A percentile compares a stretch with the other conserved stretches of the same genome.
phyloP scores from a whole-genome alignment of 2,113 vertebrate genomes.

The Laticauda laticaudata region DNA sequence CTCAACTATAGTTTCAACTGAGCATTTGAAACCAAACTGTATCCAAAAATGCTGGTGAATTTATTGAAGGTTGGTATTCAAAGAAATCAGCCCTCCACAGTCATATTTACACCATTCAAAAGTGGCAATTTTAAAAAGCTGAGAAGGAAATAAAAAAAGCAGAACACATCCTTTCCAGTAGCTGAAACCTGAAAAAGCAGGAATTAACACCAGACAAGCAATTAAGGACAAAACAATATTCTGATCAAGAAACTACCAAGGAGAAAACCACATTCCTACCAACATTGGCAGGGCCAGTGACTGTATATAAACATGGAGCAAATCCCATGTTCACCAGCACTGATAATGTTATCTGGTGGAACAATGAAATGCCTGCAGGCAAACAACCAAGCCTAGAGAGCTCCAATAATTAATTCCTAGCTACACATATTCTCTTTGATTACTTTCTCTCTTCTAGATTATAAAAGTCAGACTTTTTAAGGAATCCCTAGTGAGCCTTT shows the following conservation, averaged over 20 bases:
- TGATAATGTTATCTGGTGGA: neutral
- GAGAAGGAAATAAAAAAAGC: neutral
- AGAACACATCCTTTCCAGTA: neutral
- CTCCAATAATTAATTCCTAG: neutral
- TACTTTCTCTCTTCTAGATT: neutral
- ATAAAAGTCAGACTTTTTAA: neutral
- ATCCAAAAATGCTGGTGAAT: neutral
- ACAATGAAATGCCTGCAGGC: neutral
- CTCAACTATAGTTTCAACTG: neutral
- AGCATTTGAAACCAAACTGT: neutral
- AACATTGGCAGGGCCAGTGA: neutral
- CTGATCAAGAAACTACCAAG: neutral
- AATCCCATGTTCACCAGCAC: neutral
- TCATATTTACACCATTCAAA: neutral
- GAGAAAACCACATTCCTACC: neutral
- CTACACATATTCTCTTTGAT: neutral
- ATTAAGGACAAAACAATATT: neutral
- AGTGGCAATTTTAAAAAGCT: neutral
- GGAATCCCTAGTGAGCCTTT: neutral
- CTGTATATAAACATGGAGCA: neutral
- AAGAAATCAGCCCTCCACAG: neutral
- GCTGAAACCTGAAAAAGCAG: neutral
- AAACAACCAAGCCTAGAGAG: neutral
- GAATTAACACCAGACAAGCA: neutral
- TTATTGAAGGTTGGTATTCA: neutral